Percentiles rank a stretch among this genome's conserved stretches.
Evolutionary conservation across 2,797 vertebrate species (phyloP).

Genomic region (Jordanella pulchra): DNA sequence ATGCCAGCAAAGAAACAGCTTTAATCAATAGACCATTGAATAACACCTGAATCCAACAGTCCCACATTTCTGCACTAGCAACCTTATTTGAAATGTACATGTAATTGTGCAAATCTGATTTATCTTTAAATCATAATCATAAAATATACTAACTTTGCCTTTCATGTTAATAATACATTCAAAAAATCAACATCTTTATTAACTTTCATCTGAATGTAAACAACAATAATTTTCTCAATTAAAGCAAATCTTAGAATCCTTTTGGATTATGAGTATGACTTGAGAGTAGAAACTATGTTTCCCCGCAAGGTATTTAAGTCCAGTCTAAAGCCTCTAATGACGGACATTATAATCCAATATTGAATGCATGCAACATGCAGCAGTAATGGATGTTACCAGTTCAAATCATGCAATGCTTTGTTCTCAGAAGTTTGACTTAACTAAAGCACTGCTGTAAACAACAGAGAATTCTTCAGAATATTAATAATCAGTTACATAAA

Average conservation of each 20-base stretch:
- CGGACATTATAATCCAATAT: background rate
- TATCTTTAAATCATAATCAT: background rate
- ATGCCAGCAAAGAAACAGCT: slow-evolving; percentile 12
- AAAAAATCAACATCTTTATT: background rate
- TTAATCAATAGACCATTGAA: slow-evolving; percentile 19
- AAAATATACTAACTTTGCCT: background rate
- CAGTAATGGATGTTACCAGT: background rate
- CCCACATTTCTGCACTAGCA: background rate
- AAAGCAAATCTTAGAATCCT: background rate
- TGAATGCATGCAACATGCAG: background rate
- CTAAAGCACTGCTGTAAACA: background rate
- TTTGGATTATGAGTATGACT: too few relatives aligned
- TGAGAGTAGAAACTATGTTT: too few relatives aligned
- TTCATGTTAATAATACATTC: background rate
- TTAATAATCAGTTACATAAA: background rate
- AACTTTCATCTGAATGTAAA: background rate
- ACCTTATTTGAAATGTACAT: background rate
- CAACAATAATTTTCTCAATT: background rate
- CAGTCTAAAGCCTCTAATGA: too few relatives aligned
- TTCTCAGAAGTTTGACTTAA: background rate
- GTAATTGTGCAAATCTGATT: background rate
- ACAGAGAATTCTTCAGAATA: background rate
- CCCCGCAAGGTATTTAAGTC: too few relatives aligned
- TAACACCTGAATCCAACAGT: slow-evolving; percentile 15
- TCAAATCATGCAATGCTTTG: background rate